Base-by-base conservation (phyloP, 2,797 vertebrate genomes). In the Sternotherus odoratus region DNA sequence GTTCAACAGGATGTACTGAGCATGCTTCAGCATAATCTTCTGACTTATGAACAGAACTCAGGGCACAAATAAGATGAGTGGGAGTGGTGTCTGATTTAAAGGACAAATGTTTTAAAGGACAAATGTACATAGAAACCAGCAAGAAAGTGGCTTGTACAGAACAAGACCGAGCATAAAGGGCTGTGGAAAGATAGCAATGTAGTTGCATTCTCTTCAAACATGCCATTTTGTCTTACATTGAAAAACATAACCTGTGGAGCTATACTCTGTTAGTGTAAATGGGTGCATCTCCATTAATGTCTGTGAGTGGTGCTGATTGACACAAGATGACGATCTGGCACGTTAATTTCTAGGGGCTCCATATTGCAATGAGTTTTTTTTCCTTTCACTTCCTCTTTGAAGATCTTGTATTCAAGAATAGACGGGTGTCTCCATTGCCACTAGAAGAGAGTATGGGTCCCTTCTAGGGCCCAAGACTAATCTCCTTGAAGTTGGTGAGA, bases 241-340 rank as follows among this genome's bases (percentile, higher is more conserved):
- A 79, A 92, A 88, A 86, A 1, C 16, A 4, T 48, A 74, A 2
- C 10, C 3, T 3, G 1, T 91, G 50, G 11, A 84, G 4, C 3
- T 26, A 43, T 26, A 6, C 39, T 43, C 66, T 24, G 5, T 72
- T 72, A 5, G 2, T 43, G 7, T 43, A 72, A 43, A 24, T 72
- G 69, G 36, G 21, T 11, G 23, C 12, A 26, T 39, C 24, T 26
- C 39, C 39, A 43, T 39, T 72, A 13, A 43, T 46, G 39, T 43
- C 43, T 23, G 2, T 50, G 50, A 8, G 19, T 5, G 3, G 0
- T n/a, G 26, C 2, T 19, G 21, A 0, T 49, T 8, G 36, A 17
- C 9, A 4, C 5, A 5, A 4, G 11, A 23, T 24, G 13, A 33
- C 1, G n/a, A 51, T 83, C 15, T 75, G 16, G 30, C 30, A 33